Evolutionary conservation across 2,888 invertebrate genomes (phyloP), one percentile per base, ranked within the genome.

Genomic region (Elysia crispata): DNA sequence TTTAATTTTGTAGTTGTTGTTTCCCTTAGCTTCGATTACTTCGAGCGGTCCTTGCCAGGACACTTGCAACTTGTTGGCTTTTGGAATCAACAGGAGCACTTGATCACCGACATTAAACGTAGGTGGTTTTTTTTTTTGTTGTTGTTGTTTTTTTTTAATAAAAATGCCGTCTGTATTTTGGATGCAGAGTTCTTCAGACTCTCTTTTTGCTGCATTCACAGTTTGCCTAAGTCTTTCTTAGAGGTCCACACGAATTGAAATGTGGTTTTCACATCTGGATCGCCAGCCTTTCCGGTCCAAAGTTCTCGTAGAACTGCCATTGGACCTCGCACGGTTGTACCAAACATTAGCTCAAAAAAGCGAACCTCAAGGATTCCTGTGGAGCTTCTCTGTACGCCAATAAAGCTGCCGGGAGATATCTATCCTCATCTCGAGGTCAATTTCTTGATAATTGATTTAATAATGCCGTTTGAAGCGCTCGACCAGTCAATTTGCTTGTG

Each of bases 391-490:
- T 8, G 23, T 80, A 80, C 11, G 79, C 73, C 30, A 79, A 74
- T 41, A 77, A 25, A 8, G 57, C 25, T 13, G 77, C 70, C 5
- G 77, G 62, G 15, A 87, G 28, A 69, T 82, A 85, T 30, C 82
- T 69, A 76, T 87, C 85, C 85, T 85, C 86, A 30, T 84, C 79
- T 28, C 77, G 80, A 41, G 41, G 41, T 62, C 81, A 84, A 81
- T 54, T 73, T 82, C 28, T 79, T 54, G n/a, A 86, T 31, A 86
- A 86, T 86, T 0, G 18, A 28, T 30, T 62, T 77, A 18, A 77
- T 30, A 11, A 72, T 78, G 1, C 72, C 78, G 31, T 78, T n/a
- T 78, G 70, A 72, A 78, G 0, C 64, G 0, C 31, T 73, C 79
- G 1, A 77, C 62, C 41, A 72, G 33, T 1, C 77, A 70, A 41